Conservation (phyloP, 2,113 vertebrate species). For the Stegostoma tigrinum region DNA sequence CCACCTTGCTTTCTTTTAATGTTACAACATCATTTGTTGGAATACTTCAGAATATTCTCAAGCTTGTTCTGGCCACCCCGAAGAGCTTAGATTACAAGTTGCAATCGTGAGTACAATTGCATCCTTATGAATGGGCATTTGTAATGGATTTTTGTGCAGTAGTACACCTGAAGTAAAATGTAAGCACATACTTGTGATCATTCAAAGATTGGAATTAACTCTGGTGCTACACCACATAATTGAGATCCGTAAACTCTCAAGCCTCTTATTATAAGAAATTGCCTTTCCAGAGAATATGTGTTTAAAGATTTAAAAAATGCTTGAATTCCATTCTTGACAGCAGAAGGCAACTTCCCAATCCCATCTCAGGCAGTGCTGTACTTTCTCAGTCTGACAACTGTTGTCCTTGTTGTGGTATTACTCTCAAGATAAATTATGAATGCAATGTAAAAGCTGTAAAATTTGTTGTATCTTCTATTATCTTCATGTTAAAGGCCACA, state of each 20-base stretch:
- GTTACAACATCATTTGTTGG: neutral
- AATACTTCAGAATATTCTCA: neutral
- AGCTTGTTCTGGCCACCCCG: neutral
- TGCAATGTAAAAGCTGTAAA: conserved; percentile 99
- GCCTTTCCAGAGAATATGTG: neutral
- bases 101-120: neutral
- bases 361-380: conserved; percentile 48
- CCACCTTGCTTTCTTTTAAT: neutral
- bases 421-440: conserved; percentile 99
- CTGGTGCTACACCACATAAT: neutral
- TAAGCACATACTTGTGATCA: neutral
- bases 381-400: conserved; percentile 71
- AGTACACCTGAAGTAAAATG: neutral
- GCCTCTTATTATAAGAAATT: conserved; percentile 3
- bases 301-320: conserved; percentile 3
- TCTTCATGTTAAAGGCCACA: conserved; percentile 99
- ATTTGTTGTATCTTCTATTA: conserved; percentile 99
- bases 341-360: conserved; percentile 47
- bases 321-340: conserved; percentile 61
- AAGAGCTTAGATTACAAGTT: neutral
- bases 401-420: conserved; percentile 82
- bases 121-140: neutral
- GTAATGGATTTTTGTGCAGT: neutral
- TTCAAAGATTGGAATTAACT: conserved; percentile 5
- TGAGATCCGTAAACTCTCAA: neutral